Base-by-base conservation (phyloP, 1,140 invertebrate species). In the Drosophila nannoptera region DNA sequence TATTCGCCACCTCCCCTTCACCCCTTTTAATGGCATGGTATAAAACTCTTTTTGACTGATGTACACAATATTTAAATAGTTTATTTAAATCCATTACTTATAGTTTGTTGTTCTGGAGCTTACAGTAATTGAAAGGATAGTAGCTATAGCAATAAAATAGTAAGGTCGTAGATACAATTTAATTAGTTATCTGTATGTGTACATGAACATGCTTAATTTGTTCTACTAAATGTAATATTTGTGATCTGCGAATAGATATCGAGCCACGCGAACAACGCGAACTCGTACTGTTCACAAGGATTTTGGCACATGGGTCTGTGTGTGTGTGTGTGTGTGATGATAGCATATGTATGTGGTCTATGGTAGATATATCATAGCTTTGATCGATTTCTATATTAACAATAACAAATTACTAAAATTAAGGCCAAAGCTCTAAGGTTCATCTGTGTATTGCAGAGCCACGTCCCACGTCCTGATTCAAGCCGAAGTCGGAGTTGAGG, bases 381-480 rank as follows among this genome's bases (percentile, higher is more conserved):
- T 74, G 58, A 69, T 73, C 62, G 65, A 76, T 71, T 65, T 69
- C 67, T 77, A 86, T 36, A 77, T 75, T 86, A 86, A 86, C 77
- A 86, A 86, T 86, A 84, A 84, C 81, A 84, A 84, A 73, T 86
- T 66, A 81, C 81, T 86, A 82, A 81, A 75, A 75, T 65, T 86
- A 86, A 49, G 49, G 75, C 63, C 77, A 75, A 86, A 77, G 77
- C 77, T 70, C 67, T 77, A 69, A 72, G 54, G 55, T 77, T 69
- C 63, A 33, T 77, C 53, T 61, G 72, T 43, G 60, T 83, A 62
- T 77, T 67, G 75, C 65, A 42, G 61, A 72, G 38, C 33, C 55
- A 64, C 33, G 40, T 49, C 66, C 22, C 38, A 45, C 55, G 55
- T 33, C 49, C 43, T 38, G 36, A 22, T 7, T 38, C 8, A 11